phyloP scores from a whole-genome alignment of 2,888 invertebrate genomes.

The Ichneumoninae sp. region DNA sequence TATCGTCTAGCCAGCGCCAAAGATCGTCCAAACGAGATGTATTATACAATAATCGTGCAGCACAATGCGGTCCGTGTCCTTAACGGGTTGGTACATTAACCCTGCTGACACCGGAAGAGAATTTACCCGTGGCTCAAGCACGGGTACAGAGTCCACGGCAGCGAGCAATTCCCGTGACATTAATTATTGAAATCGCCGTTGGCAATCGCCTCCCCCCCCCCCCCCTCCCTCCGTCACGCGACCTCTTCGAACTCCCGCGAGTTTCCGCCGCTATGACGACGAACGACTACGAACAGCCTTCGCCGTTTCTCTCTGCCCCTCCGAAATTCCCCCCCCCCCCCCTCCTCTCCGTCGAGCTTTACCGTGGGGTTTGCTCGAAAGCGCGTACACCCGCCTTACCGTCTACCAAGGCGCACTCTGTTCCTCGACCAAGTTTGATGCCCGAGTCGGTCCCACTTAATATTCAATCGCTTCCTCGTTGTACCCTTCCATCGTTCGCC shows the following conservation, averaged over 20 bases:
- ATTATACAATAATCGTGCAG: constrained; percentile 20
- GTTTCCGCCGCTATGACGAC: constrained; percentile 33
- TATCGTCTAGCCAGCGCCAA: not conserved
- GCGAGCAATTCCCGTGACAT: constrained; percentile 77
- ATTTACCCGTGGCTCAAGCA: constrained; percentile 58
- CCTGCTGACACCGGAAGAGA: constrained; percentile 65
- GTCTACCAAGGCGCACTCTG: constrained; percentile 4
- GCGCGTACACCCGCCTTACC: constrained; percentile 24
- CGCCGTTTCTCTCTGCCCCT: constrained; percentile 64
- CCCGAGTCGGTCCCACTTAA: constrained; percentile 72
- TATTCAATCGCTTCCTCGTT: constrained; percentile 76
- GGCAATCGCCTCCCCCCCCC: constrained; percentile 68
- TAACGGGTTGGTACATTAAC: constrained; percentile 64
- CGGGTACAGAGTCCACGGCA: constrained; percentile 61
- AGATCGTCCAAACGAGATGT: not conserved
- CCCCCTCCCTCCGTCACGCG: constrained; percentile 53
- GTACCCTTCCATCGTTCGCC: constrained; percentile 59
- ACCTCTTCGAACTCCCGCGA: constrained; percentile 57
- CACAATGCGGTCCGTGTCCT: constrained; percentile 44
- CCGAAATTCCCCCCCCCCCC: constrained; percentile 13
- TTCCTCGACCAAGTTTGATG: constrained; percentile 58
- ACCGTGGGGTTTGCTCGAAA: constrained; percentile 18
- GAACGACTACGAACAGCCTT: constrained; percentile 69
- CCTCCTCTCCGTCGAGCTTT: constrained; percentile 52
- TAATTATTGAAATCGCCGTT: constrained; percentile 79